These are phyloP conservation scores for Acrobasis consociella DNA, from an alignment of 2,888 invertebrate species.

Conservation along the genomic window DNA sequence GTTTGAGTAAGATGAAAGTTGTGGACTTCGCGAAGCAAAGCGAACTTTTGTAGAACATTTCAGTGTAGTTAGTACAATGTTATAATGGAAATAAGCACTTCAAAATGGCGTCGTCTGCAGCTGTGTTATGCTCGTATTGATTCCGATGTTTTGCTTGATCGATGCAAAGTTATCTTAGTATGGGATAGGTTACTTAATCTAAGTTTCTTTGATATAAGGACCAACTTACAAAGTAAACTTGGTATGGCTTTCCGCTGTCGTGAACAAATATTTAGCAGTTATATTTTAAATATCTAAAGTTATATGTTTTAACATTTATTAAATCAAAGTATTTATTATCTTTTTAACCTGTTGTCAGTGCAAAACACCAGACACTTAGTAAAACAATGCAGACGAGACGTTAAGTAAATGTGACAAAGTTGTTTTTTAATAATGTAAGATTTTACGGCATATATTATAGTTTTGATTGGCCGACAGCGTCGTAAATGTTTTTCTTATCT, in stretches of 20 bases:
- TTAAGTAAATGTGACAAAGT: too few species aligned
- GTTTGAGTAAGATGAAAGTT: conserved; percentile 71
- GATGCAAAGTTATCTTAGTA: conserved; percentile 44
- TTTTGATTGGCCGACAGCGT: too few species aligned
- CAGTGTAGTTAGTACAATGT: conserved; percentile 83
- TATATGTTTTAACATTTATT: too few species aligned
- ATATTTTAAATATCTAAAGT: too few species aligned
- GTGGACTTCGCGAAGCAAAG: conserved; percentile 83
- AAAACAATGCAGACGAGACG: too few species aligned
- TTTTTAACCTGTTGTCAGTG: too few species aligned
- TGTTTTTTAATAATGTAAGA: too few species aligned
- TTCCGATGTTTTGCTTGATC: conserved; percentile 57
- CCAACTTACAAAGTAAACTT: not conserved
- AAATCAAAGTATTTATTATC: too few species aligned
- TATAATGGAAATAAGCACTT: conserved; percentile 83
- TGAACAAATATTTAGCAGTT: too few species aligned
- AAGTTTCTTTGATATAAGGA: not conserved
- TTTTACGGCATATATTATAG: too few species aligned
- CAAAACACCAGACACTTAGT: too few species aligned
- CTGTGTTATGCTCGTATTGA: conserved; percentile 68
- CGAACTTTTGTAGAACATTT: conserved; percentile 83
- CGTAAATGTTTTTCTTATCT: too few species aligned
- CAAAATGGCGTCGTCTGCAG: conserved; percentile 81
- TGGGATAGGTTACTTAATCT: conserved; percentile 4
- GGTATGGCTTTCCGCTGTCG: not conserved